Base-by-base conservation (phyloP, 2,113 vertebrate species). In the Chaetodon auriga region DNA sequence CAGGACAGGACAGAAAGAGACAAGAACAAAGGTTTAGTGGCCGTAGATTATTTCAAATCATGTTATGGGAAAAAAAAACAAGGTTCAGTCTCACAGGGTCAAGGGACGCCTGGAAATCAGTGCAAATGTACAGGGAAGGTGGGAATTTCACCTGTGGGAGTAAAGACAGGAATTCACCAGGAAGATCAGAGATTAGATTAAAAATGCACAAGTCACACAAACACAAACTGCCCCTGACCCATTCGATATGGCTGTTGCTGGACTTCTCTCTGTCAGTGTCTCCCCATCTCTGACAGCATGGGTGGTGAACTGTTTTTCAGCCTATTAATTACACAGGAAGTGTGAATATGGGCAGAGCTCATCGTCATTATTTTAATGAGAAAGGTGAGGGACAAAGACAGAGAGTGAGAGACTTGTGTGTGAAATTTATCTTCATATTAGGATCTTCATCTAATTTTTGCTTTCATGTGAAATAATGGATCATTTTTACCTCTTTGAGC, bases 21-120 rank as follows among this genome's bases (percentile, higher is more conserved):
- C 41, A 18, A 72, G 69, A 65, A 87, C 63, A 84, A 83, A 81
- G 81, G 78, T 84, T 81, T 53, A 64, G 66, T 49, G 43, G 51
- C 36, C 46, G 23, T 4, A 55, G 48, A 58, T 77, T 71, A 82
- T 80, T 84, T 84, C 48, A 80, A 83, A 83, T 76, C 2, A 30
- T 16, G 68, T 68, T 30, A 30, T 30, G 30, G 30, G 30, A 30
- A 30, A 71, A 46, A 66, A 46, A 53, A 8, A 64, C 30, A 66
- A 35, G 5, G 12, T 54, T 51, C 35, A 11, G 45, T n/a, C 25
- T 79, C 21, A 35, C 12, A 5, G 14, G 8, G 38, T 38, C 30
- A 30, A 30, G 30, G 30, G 74, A 73, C 72, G 19, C 1, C 6
- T 18, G 63, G 15, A 75, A 71, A 78, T 53, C 7, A 68, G 35